phyloP scores from a whole-genome alignment of 2,888 invertebrate species.

The Hypsopygia costalis region DNA sequence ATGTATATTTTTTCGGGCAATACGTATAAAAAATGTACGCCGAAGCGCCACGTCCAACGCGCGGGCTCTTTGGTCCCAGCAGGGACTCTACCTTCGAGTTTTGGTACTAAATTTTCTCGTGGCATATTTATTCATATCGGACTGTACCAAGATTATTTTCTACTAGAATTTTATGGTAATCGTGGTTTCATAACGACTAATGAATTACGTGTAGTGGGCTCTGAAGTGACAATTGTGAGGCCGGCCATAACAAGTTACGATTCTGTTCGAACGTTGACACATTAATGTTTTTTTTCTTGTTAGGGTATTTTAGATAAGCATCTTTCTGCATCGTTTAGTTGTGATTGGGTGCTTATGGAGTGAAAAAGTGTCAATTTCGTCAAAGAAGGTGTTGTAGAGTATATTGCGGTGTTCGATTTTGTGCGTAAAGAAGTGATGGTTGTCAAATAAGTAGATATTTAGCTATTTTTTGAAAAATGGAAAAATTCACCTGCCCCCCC shows the following conservation, averaged over 20 bases:
- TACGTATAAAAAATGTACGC: constrained; percentile 42
- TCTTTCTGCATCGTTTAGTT: constrained; percentile 25
- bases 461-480: no score
- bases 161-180: constrained; percentile 75
- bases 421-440: not conserved
- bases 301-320: constrained; percentile 25
- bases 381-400: not conserved
- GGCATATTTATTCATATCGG: constrained; percentile 70
- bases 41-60: constrained; percentile 64
- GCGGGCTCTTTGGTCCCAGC: constrained; percentile 67
- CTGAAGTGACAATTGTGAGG: constrained; percentile 46
- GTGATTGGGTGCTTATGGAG: constrained; percentile 8
- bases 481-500: no score
- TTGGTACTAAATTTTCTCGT: constrained; percentile 67
- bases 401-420: not conserved
- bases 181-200: constrained; percentile 59
- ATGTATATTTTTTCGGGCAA: constrained; percentile 59
- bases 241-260: constrained; percentile 21
- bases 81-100: constrained; percentile 42
- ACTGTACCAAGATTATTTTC: constrained; percentile 64
- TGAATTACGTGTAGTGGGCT: constrained; percentile 57
- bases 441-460: not conserved
- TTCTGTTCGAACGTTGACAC: constrained; percentile 27
- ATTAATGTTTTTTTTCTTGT: constrained; percentile 20
- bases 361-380: constrained; percentile 2